Evolutionary conservation across 2,113 vertebrate genomes (phyloP).

Genomic region (Sitta europaea): DNA sequence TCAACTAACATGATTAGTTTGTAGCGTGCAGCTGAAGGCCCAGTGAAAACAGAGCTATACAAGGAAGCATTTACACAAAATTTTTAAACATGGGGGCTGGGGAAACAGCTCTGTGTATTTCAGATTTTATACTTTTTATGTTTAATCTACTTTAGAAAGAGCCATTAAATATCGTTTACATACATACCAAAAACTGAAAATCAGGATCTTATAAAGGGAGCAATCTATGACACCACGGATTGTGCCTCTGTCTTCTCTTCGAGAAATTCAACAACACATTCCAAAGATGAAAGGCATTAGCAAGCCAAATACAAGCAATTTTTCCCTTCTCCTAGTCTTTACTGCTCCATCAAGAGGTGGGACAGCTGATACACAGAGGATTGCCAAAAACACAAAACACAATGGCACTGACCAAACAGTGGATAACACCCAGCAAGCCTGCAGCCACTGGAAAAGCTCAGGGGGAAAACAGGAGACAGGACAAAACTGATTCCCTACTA

Average conservation of each 20-base stretch:
- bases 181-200: neutral
- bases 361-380: neutral
- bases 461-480: neutral
- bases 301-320: neutral
- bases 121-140: neutral
- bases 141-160: neutral
- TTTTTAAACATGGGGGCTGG: neutral
- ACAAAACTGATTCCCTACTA: neutral
- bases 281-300: neutral
- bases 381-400: neutral
- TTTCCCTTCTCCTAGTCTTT: neutral
- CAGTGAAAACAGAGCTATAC: neutral
- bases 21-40: fast-evolving
- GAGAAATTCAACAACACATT: neutral
- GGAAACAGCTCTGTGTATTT: neutral
- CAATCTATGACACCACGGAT: fast-evolving
- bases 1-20: neutral
- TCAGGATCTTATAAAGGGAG: neutral
- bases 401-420: fast-evolving
- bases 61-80: neutral
- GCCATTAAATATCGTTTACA: neutral
- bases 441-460: fast-evolving
- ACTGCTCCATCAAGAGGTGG: neutral
- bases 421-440: neutral
- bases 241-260: neutral